Evolutionary conservation across 1,140 invertebrate genomes (phyloP).

Genomic region (Lordiphosa collinella): DNA sequence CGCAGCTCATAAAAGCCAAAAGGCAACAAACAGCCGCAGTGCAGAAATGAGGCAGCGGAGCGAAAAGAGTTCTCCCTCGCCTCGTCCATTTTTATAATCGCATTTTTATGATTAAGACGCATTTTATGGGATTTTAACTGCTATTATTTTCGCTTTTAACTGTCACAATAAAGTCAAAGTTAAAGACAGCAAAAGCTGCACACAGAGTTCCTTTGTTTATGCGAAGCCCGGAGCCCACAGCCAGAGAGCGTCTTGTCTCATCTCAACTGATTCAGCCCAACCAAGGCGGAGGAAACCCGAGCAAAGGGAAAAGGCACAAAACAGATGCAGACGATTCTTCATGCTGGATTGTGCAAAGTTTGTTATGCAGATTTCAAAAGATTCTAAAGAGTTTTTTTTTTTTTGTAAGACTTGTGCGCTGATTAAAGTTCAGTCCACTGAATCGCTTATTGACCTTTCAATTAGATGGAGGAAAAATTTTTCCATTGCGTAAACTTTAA

Average conservation of each 20-base stretch:
- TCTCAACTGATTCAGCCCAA: conserved; percentile 13
- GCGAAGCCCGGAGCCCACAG: conserved; percentile 6
- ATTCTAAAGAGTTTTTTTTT: conserved; percentile 22
- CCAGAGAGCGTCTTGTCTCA: conserved; percentile 5
- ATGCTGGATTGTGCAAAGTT: conserved; percentile 25
- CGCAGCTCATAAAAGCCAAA: conserved; percentile 68
- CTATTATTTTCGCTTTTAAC: conserved; percentile 78
- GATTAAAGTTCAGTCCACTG: conserved; percentile 11
- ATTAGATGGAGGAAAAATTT: too few relatives aligned
- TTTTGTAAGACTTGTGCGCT: not conserved
- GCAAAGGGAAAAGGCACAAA: conserved; percentile 19
- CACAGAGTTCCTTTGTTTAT: conserved; percentile 63
- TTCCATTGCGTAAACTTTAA: too few relatives aligned
- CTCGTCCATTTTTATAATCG: conserved; percentile 76
- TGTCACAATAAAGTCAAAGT: conserved; percentile 78
- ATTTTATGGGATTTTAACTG: conserved; percentile 78
- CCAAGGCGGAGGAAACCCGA: conserved; percentile 10
- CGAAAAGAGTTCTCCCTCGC: conserved; percentile 46
- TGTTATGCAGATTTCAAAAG: conserved; percentile 47
- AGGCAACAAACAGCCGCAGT: conserved; percentile 50
- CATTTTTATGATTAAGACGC: conserved; percentile 79
- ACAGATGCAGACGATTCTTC: conserved; percentile 23
- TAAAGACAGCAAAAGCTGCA: conserved; percentile 71
- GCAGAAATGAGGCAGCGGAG: conserved; percentile 8
- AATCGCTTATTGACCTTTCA: too few relatives aligned